Conservation (phyloP, 2,888 invertebrate genomes). For the Agrotis segetum region DNA sequence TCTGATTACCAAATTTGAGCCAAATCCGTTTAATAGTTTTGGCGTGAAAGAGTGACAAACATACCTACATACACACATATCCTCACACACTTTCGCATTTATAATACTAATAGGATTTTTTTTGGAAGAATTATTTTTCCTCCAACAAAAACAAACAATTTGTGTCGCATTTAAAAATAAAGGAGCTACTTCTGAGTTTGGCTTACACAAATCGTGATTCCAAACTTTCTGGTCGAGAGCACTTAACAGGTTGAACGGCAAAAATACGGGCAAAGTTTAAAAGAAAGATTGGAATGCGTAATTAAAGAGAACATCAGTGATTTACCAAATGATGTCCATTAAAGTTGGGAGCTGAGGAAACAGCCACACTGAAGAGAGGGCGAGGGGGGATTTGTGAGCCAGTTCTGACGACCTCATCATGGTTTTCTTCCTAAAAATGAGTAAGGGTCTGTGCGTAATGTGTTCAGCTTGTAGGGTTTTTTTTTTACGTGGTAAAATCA, state of each 20-base stretch:
- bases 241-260: slow-evolving; percentile 55
- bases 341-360: slow-evolving; percentile 65
- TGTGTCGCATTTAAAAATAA: slow-evolving; percentile 34
- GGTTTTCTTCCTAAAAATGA: slow-evolving; percentile 73
- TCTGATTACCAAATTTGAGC: too few relatives aligned
- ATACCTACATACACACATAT: too few relatives aligned
- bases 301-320: slow-evolving; percentile 80
- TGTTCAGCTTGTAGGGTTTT: slow-evolving; percentile 63
- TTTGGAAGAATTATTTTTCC: not conserved
- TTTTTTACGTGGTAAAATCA: too few relatives aligned
- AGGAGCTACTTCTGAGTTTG: slow-evolving; percentile 27
- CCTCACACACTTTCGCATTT: too few relatives aligned
- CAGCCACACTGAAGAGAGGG: slow-evolving; percentile 31
- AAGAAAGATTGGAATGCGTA: slow-evolving; percentile 78
- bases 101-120: too few relatives aligned
- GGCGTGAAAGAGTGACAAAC: too few relatives aligned
- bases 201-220: slow-evolving; percentile 46
- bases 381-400: slow-evolving; percentile 66
- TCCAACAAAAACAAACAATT: slow-evolving; percentile 21
- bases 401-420: slow-evolving; percentile 79
- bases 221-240: slow-evolving; percentile 40
- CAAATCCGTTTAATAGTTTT: too few relatives aligned
- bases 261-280: slow-evolving; percentile 64
- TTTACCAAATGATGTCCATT: slow-evolving; percentile 81
- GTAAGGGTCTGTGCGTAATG: slow-evolving; percentile 73